Percentiles rank a stretch among this genome's conserved stretches.
Conservation (phyloP, 1,140 invertebrate species). For the Heliothis subflexa region DNA sequence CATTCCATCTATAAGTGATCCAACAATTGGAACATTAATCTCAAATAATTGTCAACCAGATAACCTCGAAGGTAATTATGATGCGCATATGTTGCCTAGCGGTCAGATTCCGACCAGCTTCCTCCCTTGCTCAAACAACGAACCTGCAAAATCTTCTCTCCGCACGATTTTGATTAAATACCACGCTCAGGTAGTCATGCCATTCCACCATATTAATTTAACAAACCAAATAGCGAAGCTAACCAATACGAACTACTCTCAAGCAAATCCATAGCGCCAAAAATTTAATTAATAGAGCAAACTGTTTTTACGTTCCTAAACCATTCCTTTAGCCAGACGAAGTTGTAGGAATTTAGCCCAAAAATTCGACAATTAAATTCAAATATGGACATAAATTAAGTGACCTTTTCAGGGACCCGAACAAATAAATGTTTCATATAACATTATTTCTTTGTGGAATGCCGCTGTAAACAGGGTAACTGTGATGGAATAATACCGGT, state of each 20-base stretch:
- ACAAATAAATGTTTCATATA: too few species aligned
- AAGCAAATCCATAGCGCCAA: background rate
- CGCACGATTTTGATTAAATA: constrained; percentile 1
- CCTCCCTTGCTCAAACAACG: background rate
- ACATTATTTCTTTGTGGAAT: too few species aligned
- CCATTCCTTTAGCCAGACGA: background rate
- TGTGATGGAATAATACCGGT: background rate
- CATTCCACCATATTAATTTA: background rate
- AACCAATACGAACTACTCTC: background rate
- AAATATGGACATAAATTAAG: background rate
- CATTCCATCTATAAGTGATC: too few species aligned
- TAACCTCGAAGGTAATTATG: background rate
- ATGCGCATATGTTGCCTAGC: background rate
- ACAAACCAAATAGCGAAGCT: background rate
- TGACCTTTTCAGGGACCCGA: background rate
- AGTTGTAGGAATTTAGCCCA: background rate
- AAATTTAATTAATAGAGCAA: constrained; percentile 1
- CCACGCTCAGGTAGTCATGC: background rate
- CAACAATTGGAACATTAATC: too few species aligned
- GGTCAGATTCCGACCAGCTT: background rate
- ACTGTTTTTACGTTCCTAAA: background rate
- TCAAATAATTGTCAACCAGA: too few species aligned
- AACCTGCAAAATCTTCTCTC: background rate
- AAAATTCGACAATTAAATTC: background rate
- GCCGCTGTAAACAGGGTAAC: background rate